Conservation (phyloP, 2,888 invertebrate genomes). For the Meandrusa payeni region DNA sequence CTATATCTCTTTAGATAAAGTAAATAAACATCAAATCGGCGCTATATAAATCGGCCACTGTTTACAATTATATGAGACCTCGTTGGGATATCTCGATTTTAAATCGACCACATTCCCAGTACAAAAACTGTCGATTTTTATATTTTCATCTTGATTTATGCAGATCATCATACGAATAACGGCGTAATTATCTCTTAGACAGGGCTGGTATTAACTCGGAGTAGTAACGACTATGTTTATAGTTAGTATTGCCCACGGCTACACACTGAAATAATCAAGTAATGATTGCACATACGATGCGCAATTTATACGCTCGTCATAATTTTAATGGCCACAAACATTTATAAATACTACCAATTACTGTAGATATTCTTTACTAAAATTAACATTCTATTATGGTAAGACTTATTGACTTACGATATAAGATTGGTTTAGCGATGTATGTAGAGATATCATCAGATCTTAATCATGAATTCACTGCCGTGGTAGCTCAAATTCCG, state of each 20-base stretch:
- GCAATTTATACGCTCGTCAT: slow-evolving; percentile 5
- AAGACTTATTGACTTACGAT: no score
- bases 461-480: no score
- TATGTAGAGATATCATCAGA: no score
- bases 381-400: no score
- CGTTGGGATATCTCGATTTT: background rate
- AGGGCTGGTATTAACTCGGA: slow-evolving; percentile 15
- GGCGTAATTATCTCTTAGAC: slow-evolving; percentile 17
- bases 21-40: slow-evolving; percentile 10
- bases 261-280: slow-evolving; percentile 15
- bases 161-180: background rate
- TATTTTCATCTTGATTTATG: slow-evolving; percentile 1
- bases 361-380: no score
- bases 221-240: slow-evolving; percentile 23
- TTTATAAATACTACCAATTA: no score
- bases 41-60: slow-evolving; percentile 6
- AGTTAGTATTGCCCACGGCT: slow-evolving; percentile 21
- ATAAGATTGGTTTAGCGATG: no score
- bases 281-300: slow-evolving; percentile 19
- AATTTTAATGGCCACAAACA: slow-evolving; percentile 1
- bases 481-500: no score
- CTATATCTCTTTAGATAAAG: slow-evolving; percentile 7
- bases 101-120: background rate
- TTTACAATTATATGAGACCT: background rate
- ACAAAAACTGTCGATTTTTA: slow-evolving; percentile 6